Base-by-base conservation (phyloP, 2,113 vertebrate genomes). In the Heloderma charlesbogerti region DNA sequence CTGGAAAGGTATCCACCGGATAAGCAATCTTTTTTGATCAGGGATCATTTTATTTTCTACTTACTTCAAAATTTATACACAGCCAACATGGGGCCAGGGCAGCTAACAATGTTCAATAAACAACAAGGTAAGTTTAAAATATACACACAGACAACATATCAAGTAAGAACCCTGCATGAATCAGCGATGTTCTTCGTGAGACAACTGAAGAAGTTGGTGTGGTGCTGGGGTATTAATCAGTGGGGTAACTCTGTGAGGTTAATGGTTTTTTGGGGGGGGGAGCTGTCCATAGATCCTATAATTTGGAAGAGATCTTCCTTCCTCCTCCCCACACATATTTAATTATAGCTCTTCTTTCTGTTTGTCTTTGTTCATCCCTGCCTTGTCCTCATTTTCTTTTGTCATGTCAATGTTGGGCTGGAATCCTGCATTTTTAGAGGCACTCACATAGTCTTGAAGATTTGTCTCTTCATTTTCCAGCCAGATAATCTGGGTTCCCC, bases 381-480 rank as follows among this genome's bases (percentile, higher is more conserved):
- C 4, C 72, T 40, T 31, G 15, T n/a, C 34, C 34, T 83, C 20
- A 9, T 63, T 54, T 37, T 83, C 34, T 54, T 9, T 6, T 83
- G 81, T 12, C 20, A 40, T 63, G 8, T 37, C 81, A 83, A 1
- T 60, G 31, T 63, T 22, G 18, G 81, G 16, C 57, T 27, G 54
- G 34, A 4, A 37, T 80, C 54, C 63, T 63, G 16, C 82, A 57
- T 18, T 81, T 8, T 69, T 88, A 72, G 80, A 9, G 89, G 40
- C 34, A 1, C 82, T 89, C 13, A 0, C 85, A 0, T 34, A 57
- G 15, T 8, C 79, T 54, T n/a, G 13, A 34, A 81, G 31, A 27
- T 16, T 7, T n/a, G 6, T n/a, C 43, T 18, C 0, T 63, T 0
- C 0, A 84, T 22, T 29, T 66, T 29, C 13, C 29, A 34, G 79